Conservation (phyloP, 2,797 vertebrate species). For the Petrocephalus schoutedeni region DNA sequence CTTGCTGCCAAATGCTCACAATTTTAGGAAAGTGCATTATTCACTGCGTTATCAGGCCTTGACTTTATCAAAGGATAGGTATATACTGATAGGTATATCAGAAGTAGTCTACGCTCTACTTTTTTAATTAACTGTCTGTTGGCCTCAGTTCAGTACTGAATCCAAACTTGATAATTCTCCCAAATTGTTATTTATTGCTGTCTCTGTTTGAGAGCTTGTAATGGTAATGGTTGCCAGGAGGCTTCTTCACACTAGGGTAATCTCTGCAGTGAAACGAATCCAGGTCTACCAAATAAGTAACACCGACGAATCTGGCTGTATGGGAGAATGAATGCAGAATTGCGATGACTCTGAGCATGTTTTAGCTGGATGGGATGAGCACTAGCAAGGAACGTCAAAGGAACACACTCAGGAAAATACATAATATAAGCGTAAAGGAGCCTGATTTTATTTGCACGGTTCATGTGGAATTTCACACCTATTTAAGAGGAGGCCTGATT, state of each 20-base stretch:
- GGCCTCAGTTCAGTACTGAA: constrained; percentile 38
- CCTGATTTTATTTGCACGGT: not conserved
- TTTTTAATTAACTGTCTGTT: constrained; percentile 23
- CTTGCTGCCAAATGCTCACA: not conserved
- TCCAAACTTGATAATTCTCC: constrained; percentile 33
- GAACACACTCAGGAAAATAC: not conserved
- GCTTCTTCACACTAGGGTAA: constrained; percentile 41
- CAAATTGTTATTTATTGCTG: constrained; percentile 39
- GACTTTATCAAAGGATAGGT: not conserved
- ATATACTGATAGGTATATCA: too few relatives aligned
- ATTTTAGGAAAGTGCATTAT: not conserved
- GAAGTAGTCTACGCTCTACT: not conserved
- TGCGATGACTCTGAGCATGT: not conserved
- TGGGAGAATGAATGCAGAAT: constrained; percentile 24
- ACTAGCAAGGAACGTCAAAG: not conserved
- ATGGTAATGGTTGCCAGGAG: constrained; percentile 42
- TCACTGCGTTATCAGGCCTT: constrained; percentile 11
- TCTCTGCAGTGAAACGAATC: constrained; percentile 38
- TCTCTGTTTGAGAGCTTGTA: constrained; percentile 29
- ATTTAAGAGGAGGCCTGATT: not conserved
- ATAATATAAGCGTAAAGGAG: not conserved
- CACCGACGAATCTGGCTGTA: constrained; percentile 2
- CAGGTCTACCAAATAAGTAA: constrained; percentile 26
- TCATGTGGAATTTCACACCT: not conserved
- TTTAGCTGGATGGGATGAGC: constrained; percentile 1